phyloP scores from a whole-genome alignment of 1,140 invertebrate species.

The Anthonomus grandis region DNA sequence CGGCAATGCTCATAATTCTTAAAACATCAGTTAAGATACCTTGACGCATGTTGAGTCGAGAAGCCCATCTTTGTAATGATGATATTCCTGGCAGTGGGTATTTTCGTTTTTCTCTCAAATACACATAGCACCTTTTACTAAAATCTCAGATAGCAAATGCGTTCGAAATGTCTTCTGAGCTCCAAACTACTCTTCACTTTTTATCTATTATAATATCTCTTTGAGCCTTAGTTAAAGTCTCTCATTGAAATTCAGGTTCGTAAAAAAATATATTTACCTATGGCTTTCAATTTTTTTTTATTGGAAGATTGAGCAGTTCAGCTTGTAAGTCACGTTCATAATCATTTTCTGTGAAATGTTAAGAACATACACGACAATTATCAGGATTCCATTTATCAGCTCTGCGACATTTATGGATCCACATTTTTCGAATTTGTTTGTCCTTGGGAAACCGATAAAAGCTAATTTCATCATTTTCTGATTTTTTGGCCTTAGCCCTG shows the following conservation, averaged over 20 bases:
- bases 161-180: not conserved
- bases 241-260: not conserved
- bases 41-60: constrained; percentile 15
- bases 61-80: constrained; percentile 25
- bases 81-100: not conserved
- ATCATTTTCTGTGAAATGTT: not conserved
- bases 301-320: not conserved
- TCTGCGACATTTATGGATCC: not conserved
- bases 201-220: not conserved
- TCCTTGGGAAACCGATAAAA: not conserved
- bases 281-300: not conserved
- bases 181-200: not conserved
- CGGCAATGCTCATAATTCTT: constrained; percentile 22
- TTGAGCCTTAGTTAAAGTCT: too few species aligned
- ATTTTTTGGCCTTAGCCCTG: not conserved
- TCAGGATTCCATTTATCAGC: not conserved
- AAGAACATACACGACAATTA: not conserved
- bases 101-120: not conserved
- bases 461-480: not conserved
- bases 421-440: not conserved
- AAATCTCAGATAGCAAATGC: constrained; percentile 29
- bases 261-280: not conserved
- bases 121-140: constrained; percentile 26
- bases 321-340: not conserved
- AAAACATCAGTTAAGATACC: constrained; percentile 30